These are phyloP conservation scores for Tetragnatha versicolor DNA, from an alignment of 1,140 invertebrate genomes.

Conservation along the genomic window DNA sequence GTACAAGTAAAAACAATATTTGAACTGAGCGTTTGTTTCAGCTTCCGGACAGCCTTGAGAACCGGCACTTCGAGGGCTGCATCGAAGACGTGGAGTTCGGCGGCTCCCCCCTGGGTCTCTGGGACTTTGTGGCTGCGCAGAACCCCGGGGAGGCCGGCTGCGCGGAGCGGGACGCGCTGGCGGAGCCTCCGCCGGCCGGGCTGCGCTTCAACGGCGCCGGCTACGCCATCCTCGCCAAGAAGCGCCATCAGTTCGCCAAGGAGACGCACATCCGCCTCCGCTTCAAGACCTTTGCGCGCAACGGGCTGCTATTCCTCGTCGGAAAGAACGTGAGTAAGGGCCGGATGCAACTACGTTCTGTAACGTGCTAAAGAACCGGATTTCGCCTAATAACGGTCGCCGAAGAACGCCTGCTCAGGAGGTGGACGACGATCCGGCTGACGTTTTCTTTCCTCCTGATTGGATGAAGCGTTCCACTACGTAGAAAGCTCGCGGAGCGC, in stretches of 20 bases:
- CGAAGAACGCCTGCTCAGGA: too few species aligned
- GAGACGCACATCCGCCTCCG: slow-evolving; percentile 73
- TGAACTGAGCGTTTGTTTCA: too few species aligned
- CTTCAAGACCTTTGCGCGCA: slow-evolving; percentile 85
- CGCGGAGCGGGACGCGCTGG: slow-evolving; percentile 73
- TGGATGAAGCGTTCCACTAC: too few species aligned
- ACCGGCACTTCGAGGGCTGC: slow-evolving; percentile 82
- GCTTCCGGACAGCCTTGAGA: slow-evolving; percentile 73
- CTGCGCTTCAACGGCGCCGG: slow-evolving; percentile 84
- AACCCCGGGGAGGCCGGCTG: slow-evolving; percentile 79
- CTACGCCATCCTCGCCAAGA: slow-evolving; percentile 75
- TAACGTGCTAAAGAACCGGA: too few species aligned
- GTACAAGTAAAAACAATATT: too few species aligned
- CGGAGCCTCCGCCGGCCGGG: slow-evolving; percentile 73
- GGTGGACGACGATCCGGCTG: too few species aligned
- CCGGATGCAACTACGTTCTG: too few species aligned
- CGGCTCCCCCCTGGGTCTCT: slow-evolving; percentile 86
- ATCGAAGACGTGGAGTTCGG: slow-evolving; percentile 91
- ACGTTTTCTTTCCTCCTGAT: too few species aligned
- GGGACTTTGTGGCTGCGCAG: slow-evolving; percentile 85
- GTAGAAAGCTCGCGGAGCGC: too few species aligned
- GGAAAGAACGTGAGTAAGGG: slow-evolving; percentile 70
- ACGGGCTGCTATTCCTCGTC: slow-evolving; percentile 88
- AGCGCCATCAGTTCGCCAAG: slow-evolving; percentile 68
- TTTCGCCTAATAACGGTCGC: too few species aligned